Conservation (phyloP, 2,888 invertebrate genomes). For the Xestobium rufovillosum region DNA sequence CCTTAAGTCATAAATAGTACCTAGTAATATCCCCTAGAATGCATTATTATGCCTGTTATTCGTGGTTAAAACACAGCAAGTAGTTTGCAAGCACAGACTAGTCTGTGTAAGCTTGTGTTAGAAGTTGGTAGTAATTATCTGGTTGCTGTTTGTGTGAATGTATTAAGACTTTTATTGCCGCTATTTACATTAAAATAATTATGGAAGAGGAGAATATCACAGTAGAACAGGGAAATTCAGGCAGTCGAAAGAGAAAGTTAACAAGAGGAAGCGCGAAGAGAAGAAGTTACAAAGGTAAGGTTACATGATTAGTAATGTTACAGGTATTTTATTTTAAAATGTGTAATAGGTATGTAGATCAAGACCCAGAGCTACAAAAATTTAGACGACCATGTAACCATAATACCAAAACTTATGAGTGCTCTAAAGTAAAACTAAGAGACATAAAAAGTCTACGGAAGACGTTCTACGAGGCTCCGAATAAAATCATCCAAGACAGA, state of each 20-base stretch:
- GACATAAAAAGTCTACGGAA: constrained; percentile 5
- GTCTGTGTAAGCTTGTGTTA: no score
- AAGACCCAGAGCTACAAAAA: constrained; percentile 2
- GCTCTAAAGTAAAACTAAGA: constrained; percentile 5
- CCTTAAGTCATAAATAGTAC: background rate
- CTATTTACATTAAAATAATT: background rate
- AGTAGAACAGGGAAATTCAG: background rate
- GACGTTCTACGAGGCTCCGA: constrained; percentile 2
- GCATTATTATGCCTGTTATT: no score
- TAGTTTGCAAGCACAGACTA: no score
- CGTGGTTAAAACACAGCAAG: no score
- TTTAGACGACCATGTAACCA: constrained; percentile 12
- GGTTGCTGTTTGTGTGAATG: no score
- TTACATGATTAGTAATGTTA: background rate
- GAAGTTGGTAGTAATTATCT: no score
- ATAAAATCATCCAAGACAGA: constrained; percentile 7
- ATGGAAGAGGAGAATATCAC: background rate
- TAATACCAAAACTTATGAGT: constrained; percentile 8
- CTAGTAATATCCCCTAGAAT: no score
- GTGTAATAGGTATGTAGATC: constrained; percentile 8
- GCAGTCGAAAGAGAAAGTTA: background rate
- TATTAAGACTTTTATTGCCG: background rate
- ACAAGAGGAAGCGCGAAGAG: background rate
- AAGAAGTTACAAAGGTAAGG: background rate
- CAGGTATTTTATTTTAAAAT: background rate